Base-by-base conservation (phyloP, 2,113 vertebrate genomes). In the Planiliza haematocheilus region DNA sequence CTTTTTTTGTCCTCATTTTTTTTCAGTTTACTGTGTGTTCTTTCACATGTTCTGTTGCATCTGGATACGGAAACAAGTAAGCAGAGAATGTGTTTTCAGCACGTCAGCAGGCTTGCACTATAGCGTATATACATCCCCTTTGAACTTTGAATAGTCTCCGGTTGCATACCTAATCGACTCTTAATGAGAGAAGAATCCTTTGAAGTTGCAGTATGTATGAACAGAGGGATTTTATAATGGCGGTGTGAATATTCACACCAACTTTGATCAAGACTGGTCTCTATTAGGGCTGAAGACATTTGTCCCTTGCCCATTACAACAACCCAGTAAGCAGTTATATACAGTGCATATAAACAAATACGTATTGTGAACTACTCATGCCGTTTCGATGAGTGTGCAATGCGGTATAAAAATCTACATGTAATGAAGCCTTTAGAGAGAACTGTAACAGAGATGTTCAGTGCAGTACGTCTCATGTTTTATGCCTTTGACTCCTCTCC, bases 161-260 rank as follows among this genome's bases (percentile, higher is more conserved):
- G 38, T 57, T 2, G 11, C 34, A 12, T 58, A 62, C 20, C 48
- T 56, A 56, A 66, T 72, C 48, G 39, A 61, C 51, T 76, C 8
- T 18, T 72, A 74, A 73, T 67, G 10, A 79, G 36, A 1, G 1
- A 42, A 37, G 56, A 49, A 59, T 59, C 48, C 41, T 58, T 85
- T 67, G 51, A 78, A 70, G 49, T 0, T 13, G 37, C 52, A 42
- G 49, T 59, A 9, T 77, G 57, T 45, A 7, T 10, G 37, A 34
- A 49, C 41, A 52, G 43, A 62, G 16, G 20, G 39, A 24, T 64
- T 75, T 20, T 60, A 11, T 72, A 41, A 43, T 24, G 45, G 11
- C 24, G 5, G 24, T 2, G 24, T 30, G 5, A 30, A 30, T 30
- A 30, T 30, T 30, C 24, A 30, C 24, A 2, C 21, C 41, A 20